A percentile compares a stretch with the other conserved stretches of the same genome.
phyloP scores from a whole-genome alignment of 2,888 invertebrate species.

The Eupithecia abbreviata region DNA sequence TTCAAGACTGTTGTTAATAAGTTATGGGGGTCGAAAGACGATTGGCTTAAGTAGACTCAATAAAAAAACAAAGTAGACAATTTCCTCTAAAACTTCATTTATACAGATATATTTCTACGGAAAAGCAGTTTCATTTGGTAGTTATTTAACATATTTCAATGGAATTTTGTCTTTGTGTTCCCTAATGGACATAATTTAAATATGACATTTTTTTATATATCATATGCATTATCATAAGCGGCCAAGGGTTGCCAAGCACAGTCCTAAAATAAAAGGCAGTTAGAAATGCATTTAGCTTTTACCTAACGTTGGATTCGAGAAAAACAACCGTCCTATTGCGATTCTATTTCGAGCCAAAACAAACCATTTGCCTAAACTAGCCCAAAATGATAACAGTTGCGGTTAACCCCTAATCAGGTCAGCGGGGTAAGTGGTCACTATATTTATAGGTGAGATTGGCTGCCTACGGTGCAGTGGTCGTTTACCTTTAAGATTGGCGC shows the following conservation, averaged over 20 bases:
- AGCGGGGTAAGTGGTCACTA: slow-evolving; percentile 12
- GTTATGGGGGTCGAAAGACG: too few relatives aligned
- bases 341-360: neutral
- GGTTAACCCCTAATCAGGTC: slow-evolving; percentile 9
- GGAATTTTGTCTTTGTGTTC: too few relatives aligned
- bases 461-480: neutral
- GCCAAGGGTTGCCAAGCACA: neutral
- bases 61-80: too few relatives aligned
- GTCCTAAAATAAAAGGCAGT: neutral
- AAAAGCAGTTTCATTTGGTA: too few relatives aligned
- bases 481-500: neutral
- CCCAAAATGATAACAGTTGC: slow-evolving; percentile 11
- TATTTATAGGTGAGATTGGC: slow-evolving; percentile 2
- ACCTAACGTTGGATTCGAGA: neutral
- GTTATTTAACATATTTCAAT: too few relatives aligned
- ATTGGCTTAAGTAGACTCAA: too few relatives aligned
- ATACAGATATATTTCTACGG: too few relatives aligned
- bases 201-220: too few relatives aligned
- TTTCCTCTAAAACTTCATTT: too few relatives aligned
- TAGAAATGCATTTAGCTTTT: neutral
- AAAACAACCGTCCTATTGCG: neutral
- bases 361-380: slow-evolving; percentile 8
- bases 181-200: too few relatives aligned
- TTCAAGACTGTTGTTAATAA: too few relatives aligned
- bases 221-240: neutral